Evolutionary conservation across 2,888 invertebrate species (phyloP).

Genomic region (Diarsia rubi): DNA sequence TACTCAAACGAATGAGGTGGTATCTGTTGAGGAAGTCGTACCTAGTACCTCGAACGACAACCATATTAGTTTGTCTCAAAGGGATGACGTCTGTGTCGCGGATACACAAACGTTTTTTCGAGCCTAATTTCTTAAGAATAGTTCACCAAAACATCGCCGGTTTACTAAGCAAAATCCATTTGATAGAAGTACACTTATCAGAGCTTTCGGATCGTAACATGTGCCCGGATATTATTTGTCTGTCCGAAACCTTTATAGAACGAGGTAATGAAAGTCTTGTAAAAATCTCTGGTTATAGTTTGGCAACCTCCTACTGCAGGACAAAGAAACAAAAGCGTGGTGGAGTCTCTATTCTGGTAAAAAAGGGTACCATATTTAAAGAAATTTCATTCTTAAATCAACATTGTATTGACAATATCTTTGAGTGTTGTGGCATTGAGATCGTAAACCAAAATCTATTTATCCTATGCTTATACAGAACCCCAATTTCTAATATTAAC

Average conservation of each 20-base stretch:
- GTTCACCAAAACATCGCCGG: slow-evolving; percentile 6
- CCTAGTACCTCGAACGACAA: too few species aligned
- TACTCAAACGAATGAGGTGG: too few species aligned
- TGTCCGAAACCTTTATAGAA: background rate
- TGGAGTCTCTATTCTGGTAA: too few species aligned
- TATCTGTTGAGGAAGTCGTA: too few species aligned
- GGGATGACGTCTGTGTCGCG: background rate
- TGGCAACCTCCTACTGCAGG: background rate
- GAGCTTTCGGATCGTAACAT: background rate
- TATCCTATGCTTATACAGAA: background rate
- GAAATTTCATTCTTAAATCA: background rate
- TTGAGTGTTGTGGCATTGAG: background rate
- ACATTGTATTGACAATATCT: background rate
- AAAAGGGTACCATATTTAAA: background rate
- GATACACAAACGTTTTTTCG: background rate
- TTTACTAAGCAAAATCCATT: background rate
- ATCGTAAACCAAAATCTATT: background rate
- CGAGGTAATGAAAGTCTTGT: background rate
- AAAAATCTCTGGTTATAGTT: background rate
- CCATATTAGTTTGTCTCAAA: too few species aligned
- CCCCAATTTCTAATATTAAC: background rate
- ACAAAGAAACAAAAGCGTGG: background rate
- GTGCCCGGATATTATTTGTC: background rate
- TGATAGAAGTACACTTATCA: background rate
- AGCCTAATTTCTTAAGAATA: background rate